Evolutionary conservation across 1,140 invertebrate genomes (phyloP), one percentile per base, ranked within the genome.

Genomic region (Lordiphosa collinella): DNA sequence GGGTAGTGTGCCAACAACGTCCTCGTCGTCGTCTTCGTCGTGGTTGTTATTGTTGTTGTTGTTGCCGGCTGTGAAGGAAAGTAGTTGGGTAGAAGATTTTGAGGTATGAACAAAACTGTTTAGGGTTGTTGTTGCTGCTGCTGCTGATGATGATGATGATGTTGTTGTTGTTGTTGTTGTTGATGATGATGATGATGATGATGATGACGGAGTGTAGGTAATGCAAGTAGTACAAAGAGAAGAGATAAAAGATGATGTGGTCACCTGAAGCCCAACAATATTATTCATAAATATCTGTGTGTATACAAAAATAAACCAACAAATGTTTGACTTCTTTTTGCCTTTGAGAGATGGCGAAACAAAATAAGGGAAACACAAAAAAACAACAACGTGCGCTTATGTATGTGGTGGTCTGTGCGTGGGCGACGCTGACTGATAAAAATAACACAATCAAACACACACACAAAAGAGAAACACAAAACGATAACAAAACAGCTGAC

Each of bases 261-360:
- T 50, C 66, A 70, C 60, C 60, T 52, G 38, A 36, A 48, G 41
- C 52, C 52, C 70, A 76, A 69, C 51, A 75, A 55, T 48, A 57
- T 61, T 66, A 70, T 76, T 60, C 65, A 76, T 75, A 70, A 60
- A 54, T 59, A 59, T 68, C 16, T 47, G 12, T 18, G 48, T 13
- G 18, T 36, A 41, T 16, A 25, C 7, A 34, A 25, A 25, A 51
- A 38, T 44, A 31, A 13, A 35, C 25, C 43, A 49, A 63, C 49
- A 72, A 63, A 56, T 67, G 57, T 80, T 82, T 80, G 61, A 82
- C 71, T 80, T 80, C 46, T 80, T 80, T 80, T 72, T 62, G 62
- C 76, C 82, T 80, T 78, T 58, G 36, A 60, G 37, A 46, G 34
- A 29, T 36, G 44, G 49, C 47, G 64, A 25, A 58, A 44, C 43